phyloP scores from a whole-genome alignment of 2,888 invertebrate genomes.

The Encarsia formosa region DNA sequence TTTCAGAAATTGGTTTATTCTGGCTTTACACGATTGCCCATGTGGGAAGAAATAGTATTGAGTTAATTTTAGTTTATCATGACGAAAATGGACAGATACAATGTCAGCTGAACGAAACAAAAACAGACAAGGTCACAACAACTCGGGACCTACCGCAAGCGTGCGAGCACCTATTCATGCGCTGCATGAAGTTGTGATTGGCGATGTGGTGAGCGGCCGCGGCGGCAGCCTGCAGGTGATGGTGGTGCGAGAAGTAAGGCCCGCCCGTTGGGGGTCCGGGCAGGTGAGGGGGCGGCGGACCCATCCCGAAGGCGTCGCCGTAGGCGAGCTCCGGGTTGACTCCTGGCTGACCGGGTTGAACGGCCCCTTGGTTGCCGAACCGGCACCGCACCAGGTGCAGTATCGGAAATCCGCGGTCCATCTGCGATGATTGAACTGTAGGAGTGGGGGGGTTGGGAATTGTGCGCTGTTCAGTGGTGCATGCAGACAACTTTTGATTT shows the following conservation, averaged over 20 bases:
- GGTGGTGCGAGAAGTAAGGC: not conserved
- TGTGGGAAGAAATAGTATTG: no score
- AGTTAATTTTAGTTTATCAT: no score
- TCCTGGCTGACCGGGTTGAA: not conserved
- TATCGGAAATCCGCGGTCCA: constrained; percentile 47
- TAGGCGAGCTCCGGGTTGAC: constrained; percentile 3
- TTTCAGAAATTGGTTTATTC: no score
- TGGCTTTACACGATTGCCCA: no score
- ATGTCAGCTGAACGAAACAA: no score
- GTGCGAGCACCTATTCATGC: constrained; percentile 16
- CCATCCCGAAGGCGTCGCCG: constrained; percentile 6
- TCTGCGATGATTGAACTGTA: constrained; percentile 21
- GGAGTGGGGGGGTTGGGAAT: not conserved
- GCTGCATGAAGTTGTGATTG: constrained; percentile 9
- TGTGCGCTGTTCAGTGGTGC: no score
- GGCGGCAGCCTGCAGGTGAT: not conserved
- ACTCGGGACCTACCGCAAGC: constrained; percentile 20
- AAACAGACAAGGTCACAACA: no score
- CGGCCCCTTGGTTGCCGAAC: constrained; percentile 25
- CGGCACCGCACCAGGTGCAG: constrained; percentile 48
- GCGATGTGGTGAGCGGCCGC: constrained; percentile 6
- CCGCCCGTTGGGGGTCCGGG: not conserved
- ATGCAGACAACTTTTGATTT: no score
- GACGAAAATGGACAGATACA: no score
- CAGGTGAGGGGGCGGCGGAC: not conserved